These are phyloP conservation scores for Metalampra italica DNA, from an alignment of 2,888 invertebrate species.

Conservation along the genomic window DNA sequence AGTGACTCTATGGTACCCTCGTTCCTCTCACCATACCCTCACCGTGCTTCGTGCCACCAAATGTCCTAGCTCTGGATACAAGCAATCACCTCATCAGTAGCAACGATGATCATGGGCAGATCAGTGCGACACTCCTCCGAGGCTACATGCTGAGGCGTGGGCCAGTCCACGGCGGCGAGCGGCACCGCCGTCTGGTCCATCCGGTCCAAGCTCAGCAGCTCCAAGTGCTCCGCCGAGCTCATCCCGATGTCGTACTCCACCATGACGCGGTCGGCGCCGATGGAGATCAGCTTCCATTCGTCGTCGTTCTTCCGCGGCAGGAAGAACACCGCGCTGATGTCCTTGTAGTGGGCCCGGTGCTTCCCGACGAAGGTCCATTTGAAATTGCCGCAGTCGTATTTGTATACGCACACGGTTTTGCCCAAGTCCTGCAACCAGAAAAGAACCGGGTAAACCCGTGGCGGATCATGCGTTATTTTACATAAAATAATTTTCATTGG, in stretches of 20 bases:
- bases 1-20: too few relatives aligned
- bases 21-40: too few relatives aligned
- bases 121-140: slow-evolving; percentile 33
- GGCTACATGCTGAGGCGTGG: slow-evolving; percentile 35
- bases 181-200: slow-evolving; percentile 83
- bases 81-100: slow-evolving; percentile 78
- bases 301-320: slow-evolving; percentile 46
- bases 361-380: slow-evolving; percentile 79
- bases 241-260: slow-evolving; percentile 77
- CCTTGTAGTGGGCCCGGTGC: slow-evolving; percentile 79
- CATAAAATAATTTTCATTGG: too few relatives aligned
- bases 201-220: slow-evolving; percentile 67
- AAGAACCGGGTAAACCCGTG: too few relatives aligned
- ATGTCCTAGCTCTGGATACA: too few relatives aligned
- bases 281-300: slow-evolving; percentile 72
- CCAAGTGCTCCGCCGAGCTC: slow-evolving; percentile 59
- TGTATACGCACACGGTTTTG: slow-evolving; percentile 71
- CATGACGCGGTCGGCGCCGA: slow-evolving; percentile 79
- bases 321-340: slow-evolving; percentile 78
- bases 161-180: slow-evolving; percentile 61
- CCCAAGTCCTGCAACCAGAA: slow-evolving; percentile 74
- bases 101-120: slow-evolving; percentile 71
- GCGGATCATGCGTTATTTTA: too few relatives aligned
- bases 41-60: too few relatives aligned
- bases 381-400: slow-evolving; percentile 44